Evolutionary conservation across 1,140 invertebrate genomes (phyloP), one percentile per base, ranked within the genome.

Genomic region (Drosophila sp.): DNA sequence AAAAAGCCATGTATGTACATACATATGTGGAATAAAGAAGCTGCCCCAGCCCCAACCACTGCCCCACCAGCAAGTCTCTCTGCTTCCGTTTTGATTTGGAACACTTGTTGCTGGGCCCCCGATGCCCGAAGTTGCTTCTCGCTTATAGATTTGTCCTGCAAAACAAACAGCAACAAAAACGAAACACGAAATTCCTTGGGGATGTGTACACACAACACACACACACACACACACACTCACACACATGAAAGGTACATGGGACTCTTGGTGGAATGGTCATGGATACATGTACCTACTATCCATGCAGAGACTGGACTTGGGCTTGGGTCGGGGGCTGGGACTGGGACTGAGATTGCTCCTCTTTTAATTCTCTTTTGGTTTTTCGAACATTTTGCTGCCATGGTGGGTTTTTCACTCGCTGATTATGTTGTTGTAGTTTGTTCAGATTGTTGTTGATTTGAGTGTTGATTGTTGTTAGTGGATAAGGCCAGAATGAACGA

Each of bases 341-440:
- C 30, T 50, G 33, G n/a, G 5, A 44, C 40, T 17, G 25, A 27
- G 25, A 44, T 63, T 62, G 60, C 41, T 32, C 60, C 29, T 66
- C 56, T 73, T 55, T 50, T 56, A 44, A 54, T 70, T 55, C 60
- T 62, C 41, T 70, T 76, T 63, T 35, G 17, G 66, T 41, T 77
- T 60, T 70, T 74, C 70, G 70, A 70, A 40, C 56, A 60, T 76
- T 76, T 70, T 73, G 69, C 71, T 71, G 41, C 62, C 57, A 30
- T 32, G 7, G 17, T 10, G 29, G 27, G 29, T 32, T 60, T 30
- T 41, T 57, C 66, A 47, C 32, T 56, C 32, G 56, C 60, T 72
- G 69, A 86, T 86, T 86, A 86, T 87, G 83, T 86, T 85, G 82
- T 86, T 86, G 83, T 86, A 77, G 83, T 89, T 87, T 86, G 83